Conservation (phyloP, 1,140 invertebrate genomes). For the Macrobrachium nipponense region DNA sequence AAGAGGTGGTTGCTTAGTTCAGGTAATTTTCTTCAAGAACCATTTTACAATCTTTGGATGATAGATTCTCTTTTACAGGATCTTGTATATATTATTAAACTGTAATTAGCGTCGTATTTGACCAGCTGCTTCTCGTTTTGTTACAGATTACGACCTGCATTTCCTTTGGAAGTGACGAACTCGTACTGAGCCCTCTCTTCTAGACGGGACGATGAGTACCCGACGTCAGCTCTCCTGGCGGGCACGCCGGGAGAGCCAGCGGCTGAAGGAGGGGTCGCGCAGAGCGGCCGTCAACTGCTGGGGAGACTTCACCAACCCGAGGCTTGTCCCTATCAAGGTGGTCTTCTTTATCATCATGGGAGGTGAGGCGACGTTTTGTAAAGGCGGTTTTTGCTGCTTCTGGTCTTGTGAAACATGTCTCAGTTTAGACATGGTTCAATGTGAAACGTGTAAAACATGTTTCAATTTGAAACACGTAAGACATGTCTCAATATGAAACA, state of each 20-base stretch:
- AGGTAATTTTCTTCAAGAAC: too few relatives aligned
- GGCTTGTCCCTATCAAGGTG: constrained; percentile 55
- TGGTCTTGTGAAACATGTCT: background rate
- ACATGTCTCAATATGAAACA: too few relatives aligned
- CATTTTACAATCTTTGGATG: too few relatives aligned
- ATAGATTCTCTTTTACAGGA: too few relatives aligned
- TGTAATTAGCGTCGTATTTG: too few relatives aligned
- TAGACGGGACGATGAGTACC: constrained; percentile 27
- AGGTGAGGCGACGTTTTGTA: constrained; percentile 20
- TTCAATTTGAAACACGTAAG: too few relatives aligned
- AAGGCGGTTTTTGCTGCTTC: background rate
- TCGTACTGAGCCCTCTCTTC: background rate
- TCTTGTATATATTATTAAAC: too few relatives aligned
- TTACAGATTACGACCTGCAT: too few relatives aligned
- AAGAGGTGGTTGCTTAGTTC: too few relatives aligned
- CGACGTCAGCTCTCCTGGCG: constrained; percentile 45
- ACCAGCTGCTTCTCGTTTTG: too few relatives aligned
- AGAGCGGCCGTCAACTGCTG: constrained; percentile 52
- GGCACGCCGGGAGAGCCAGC: constrained; percentile 34
- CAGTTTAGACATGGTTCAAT: too few relatives aligned
- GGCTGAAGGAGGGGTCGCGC: constrained; percentile 33
- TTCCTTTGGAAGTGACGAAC: too few relatives aligned
- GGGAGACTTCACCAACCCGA: constrained; percentile 47
- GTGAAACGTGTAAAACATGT: background rate
- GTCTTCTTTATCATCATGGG: constrained; percentile 63